Evolutionary conservation across 53 echinoderm and acorn worm genomes (phyloP), one percentile per base, ranked within the genome.

Genomic region (Holothuria scabra): DNA sequence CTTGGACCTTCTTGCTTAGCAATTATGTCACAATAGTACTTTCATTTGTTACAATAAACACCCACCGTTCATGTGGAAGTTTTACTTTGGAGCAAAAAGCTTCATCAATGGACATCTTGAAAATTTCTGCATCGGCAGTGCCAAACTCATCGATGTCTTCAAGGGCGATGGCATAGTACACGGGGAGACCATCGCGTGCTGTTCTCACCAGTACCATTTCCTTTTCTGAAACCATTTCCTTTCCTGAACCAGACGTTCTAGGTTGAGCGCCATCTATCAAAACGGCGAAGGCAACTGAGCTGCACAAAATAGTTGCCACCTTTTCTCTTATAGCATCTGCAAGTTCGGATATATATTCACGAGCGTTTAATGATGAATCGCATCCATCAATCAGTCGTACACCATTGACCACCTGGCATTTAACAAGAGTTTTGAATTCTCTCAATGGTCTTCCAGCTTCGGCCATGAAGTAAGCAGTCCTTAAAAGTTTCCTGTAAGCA

Each of bases 201-300:
- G 75, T 59, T 23, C 79, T 32, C 59, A 87, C 91, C 67, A 91
- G 33, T 11, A 91, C 84, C 20, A 87, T 79, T 79, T 91, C 87
- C 28, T 87, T 91, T 63, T 91, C 91, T 41, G 52, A 56, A 19
- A 46, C 59, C 11, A 68, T 90, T 84, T 90, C 84, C 56, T 75
- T 79, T 44, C 20, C 57, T 20, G 12, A 20, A 12, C 57, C 57
- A 57, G 57, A 14, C 20, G 12, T 57, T 57, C 57, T 58, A 58
- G 90, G 41, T 46, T 90, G 90, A 9, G 87, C 86, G 9, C 90
- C 90, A 84, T 90, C 87, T 25, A 32, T 84, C 5, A 90, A 76
- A n/a, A 87, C 44, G 18, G 76, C 60, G 56, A 90, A 90, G 32
- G 86, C 86, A 12, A 83, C 18, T 21, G 67, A 58, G 22, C 72